Evolutionary conservation across 2,113 vertebrate species (phyloP).

Genomic region (Oreochromis aureus): DNA sequence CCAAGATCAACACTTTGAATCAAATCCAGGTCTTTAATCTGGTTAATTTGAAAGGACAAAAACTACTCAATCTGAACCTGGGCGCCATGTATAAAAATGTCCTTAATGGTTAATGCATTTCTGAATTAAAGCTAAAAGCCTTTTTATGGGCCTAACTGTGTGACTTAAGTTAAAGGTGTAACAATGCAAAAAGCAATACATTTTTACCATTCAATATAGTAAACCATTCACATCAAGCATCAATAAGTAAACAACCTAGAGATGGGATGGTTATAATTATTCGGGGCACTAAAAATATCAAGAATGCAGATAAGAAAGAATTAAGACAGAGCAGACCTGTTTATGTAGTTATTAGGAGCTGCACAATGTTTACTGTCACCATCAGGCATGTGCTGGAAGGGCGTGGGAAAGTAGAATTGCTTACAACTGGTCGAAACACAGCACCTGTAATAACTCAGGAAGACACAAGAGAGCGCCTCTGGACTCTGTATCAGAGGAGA

Average conservation of each 20-base stretch:
- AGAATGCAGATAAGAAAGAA: not conserved
- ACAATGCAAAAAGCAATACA: not conserved
- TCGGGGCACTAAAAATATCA: not conserved
- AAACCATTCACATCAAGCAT: not conserved
- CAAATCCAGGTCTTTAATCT: not conserved
- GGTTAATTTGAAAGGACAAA: not conserved
- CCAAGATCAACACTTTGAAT: not conserved
- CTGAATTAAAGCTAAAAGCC: too few species aligned
- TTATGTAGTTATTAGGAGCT: too few species aligned
- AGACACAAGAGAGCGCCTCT: slow-evolving; percentile 30
- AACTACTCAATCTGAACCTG: not conserved
- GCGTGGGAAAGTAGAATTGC: not conserved
- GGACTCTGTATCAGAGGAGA: not conserved
- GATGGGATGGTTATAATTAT: not conserved
- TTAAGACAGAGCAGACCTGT: not conserved
- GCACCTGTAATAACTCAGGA: not conserved
- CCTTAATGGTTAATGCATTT: fast-evolving
- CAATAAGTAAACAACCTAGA: not conserved
- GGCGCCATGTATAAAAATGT: not conserved
- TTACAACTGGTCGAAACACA: not conserved
- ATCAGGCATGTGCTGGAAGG: not conserved
- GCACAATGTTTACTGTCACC: not conserved
- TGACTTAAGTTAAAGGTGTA: fast-evolving
- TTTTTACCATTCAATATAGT: not conserved
- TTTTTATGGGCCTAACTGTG: not conserved